Evolutionary conservation across 2,888 invertebrate genomes (phyloP), one percentile per base, ranked within the genome.

Genomic region (Cryptocephalus moraei): DNA sequence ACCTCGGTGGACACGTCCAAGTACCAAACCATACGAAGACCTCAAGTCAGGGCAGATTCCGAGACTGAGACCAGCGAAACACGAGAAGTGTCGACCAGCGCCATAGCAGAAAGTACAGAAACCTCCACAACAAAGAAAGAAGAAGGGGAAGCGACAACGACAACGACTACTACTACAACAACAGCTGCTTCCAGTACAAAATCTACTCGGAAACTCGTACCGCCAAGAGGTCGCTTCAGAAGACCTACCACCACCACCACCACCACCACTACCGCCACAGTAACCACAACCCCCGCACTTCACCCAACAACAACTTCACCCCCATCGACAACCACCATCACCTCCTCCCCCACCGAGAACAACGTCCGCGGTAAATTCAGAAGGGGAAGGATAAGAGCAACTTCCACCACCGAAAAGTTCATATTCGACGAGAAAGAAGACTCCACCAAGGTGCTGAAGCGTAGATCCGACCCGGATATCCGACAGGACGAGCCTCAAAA

Each of bases 1-100:
- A 68, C 68, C 6, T 53, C 62, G 0, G 63, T 70, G 32, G 69
- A 71, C 51, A 66, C 63, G 38, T 68, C 69, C 0, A 71, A 69
- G 51, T 71, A 71, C 42, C 68, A 67, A 56, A 68, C 66, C 4
- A 71, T 71, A 38, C 57, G 65, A 50, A 51, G 69, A 34, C 56
- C 61, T 10, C 51, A 43, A 41, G 14, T 48, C 1, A 46, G 60
- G 22, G 64, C 49, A 61, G 57, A 49, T 52, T 55, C 10, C 63
- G 54, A 57, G 41, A 45, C 47, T 31, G 50, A 49, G 12, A 38
- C 13, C 32, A 41, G 38, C 42, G 46, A 45, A 39, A 41, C 14
- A 32, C 43, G 13, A 44, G 10, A 41, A 36, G 43, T 34, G n/a
- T 33, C 41, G 10, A 36, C 44, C 8, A 33, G 45, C 40, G 43